Percentiles rank a stretch among this genome's conserved stretches.
These are phyloP conservation scores for Augiades crinisus DNA, from an alignment of 2,888 invertebrate genomes.

Conservation along the genomic window DNA sequence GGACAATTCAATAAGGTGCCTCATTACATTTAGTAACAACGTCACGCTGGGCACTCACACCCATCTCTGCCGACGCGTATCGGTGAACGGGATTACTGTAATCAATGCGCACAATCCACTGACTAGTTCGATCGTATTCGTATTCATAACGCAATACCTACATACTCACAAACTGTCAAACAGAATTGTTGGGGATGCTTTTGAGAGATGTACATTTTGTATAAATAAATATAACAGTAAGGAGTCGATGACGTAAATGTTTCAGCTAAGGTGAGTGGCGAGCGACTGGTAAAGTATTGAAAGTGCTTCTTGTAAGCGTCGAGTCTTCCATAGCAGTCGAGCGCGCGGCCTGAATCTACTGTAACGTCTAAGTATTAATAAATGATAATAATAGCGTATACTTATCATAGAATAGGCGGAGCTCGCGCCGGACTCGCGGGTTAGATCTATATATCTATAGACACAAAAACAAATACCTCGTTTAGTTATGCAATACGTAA, in stretches of 20 bases:
- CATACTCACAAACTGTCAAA: slow-evolving; percentile 47
- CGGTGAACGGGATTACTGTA: slow-evolving; percentile 43
- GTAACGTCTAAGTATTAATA: slow-evolving; percentile 78
- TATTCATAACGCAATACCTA: slow-evolving; percentile 47
- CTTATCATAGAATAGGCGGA: slow-evolving; percentile 69
- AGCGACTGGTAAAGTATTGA: slow-evolving; percentile 73
- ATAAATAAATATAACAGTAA: slow-evolving; percentile 70
- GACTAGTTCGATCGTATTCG: slow-evolving; percentile 35
- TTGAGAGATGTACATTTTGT: slow-evolving; percentile 79
- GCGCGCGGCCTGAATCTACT: slow-evolving; percentile 65
- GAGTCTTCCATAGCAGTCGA: slow-evolving; percentile 81
- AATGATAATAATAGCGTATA: slow-evolving; percentile 79
- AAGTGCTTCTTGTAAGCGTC: slow-evolving; percentile 78
- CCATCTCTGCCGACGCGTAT: slow-evolving; percentile 4
- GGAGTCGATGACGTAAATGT: slow-evolving; percentile 67
- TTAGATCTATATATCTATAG: slow-evolving; percentile 65
- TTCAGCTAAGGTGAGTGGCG: slow-evolving; percentile 60
- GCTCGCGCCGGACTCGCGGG: slow-evolving; percentile 61
- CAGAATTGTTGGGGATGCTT: slow-evolving; percentile 58
- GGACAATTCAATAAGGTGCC: not conserved
- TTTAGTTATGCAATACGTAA: slow-evolving; percentile 70
- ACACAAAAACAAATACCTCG: slow-evolving; percentile 78
- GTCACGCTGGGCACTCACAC: not conserved
- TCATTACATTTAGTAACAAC: not conserved
- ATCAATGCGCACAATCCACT: slow-evolving; percentile 37